phyloP scores from a whole-genome alignment of 2,113 vertebrate species.

The Thalassoma bifasciatum region DNA sequence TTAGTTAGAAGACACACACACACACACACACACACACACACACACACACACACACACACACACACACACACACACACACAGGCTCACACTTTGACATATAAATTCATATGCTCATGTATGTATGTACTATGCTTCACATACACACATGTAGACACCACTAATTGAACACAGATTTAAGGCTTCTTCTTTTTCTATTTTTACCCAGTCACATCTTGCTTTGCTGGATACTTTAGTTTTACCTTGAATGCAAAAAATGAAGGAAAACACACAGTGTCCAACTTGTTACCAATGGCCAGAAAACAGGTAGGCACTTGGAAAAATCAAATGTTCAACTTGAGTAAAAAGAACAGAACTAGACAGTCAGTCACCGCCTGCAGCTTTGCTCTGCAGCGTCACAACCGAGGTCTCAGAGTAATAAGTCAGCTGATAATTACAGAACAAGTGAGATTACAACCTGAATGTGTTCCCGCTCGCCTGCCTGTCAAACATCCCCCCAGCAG shows the following conservation, averaged over 20 bases:
- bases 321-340: too few species aligned
- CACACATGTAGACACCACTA: background rate
- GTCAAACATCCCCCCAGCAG: slow-evolving; percentile 66
- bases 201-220: too few species aligned
- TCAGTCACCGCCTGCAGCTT: slow-evolving; percentile 15
- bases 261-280: too few species aligned
- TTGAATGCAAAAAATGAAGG: too few species aligned
- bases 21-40: slow-evolving; percentile 23
- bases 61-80: slow-evolving; percentile 20
- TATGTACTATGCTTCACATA: background rate
- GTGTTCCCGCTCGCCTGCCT: slow-evolving; percentile 54
- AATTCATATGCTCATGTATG: background rate
- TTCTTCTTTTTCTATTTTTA: too few species aligned
- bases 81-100: too few species aligned
- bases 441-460: slow-evolving; percentile 62
- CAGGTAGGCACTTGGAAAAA: too few species aligned
- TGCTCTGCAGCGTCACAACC: slow-evolving; percentile 9
- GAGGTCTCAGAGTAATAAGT: slow-evolving; percentile 47
- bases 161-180: background rate
- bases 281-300: too few species aligned
- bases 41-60: slow-evolving; percentile 4
- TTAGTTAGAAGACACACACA: slow-evolving; percentile 69
- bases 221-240: too few species aligned
- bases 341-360: background rate
- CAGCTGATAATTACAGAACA: slow-evolving; percentile 67